phyloP scores from a whole-genome alignment of 2,888 invertebrate species.

The Drosophila falleni region DNA sequence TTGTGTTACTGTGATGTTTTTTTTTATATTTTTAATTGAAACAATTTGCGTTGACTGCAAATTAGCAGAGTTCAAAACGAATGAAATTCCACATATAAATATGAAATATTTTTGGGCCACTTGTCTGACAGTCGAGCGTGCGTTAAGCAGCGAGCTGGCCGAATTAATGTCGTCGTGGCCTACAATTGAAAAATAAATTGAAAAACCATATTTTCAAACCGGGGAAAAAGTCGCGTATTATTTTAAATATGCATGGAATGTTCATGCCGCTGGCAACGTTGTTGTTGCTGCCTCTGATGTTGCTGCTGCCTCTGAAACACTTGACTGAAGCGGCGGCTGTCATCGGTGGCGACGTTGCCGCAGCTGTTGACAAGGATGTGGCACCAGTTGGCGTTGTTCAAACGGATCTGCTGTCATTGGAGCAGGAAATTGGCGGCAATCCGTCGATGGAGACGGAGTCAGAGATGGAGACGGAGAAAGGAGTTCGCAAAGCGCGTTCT shows the following conservation, averaged over 20 bases:
- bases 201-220: slow-evolving; percentile 54
- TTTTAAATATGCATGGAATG: slow-evolving; percentile 63
- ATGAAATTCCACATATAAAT: slow-evolving; percentile 54
- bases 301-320: slow-evolving; percentile 43
- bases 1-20: slow-evolving; percentile 25
- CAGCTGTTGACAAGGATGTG: slow-evolving; percentile 76
- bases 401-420: slow-evolving; percentile 78
- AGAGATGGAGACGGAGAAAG: slow-evolving; percentile 29
- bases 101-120: slow-evolving; percentile 40
- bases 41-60: slow-evolving; percentile 53
- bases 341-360: slow-evolving; percentile 37
- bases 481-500: slow-evolving; percentile 50
- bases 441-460: slow-evolving; percentile 20
- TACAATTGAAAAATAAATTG: slow-evolving; percentile 57
- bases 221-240: slow-evolving; percentile 40
- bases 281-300: slow-evolving; percentile 14
- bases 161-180: slow-evolving; percentile 18
- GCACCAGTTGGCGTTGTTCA: slow-evolving; percentile 72
- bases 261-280: slow-evolving; percentile 30
- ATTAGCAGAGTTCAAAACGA: slow-evolving; percentile 54
- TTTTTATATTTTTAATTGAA: slow-evolving; percentile 31
- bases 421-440: slow-evolving; percentile 76
- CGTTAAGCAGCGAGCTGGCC: slow-evolving; percentile 35
- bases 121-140: slow-evolving; percentile 53
- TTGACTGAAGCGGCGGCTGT: slow-evolving; percentile 56